Conservation (phyloP, 1,140 invertebrate genomes). For the Ganaspis sp. region DNA sequence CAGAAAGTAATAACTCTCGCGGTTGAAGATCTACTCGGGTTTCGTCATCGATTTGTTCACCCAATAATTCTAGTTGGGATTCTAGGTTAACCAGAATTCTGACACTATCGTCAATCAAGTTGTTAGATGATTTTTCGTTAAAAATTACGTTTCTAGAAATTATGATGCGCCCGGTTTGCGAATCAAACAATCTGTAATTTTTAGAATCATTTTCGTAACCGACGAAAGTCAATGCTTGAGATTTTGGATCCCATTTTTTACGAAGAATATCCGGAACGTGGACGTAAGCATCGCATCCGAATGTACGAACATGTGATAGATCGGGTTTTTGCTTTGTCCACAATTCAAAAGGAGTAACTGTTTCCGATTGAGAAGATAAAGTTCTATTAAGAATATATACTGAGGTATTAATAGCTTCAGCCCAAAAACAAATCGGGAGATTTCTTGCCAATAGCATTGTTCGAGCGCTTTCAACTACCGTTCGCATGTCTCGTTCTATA, state of each 20-base stretch:
- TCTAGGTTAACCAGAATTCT: no score
- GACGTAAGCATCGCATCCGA: slow-evolving; percentile 41
- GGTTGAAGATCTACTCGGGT: no score
- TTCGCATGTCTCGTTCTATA: slow-evolving; percentile 63
- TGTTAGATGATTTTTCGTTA: slow-evolving; percentile 33
- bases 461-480: slow-evolving; percentile 68
- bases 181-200: slow-evolving; percentile 49
- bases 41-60: background rate
- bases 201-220: slow-evolving; percentile 45
- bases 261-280: slow-evolving; percentile 30
- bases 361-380: slow-evolving; percentile 22
- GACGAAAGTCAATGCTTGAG: slow-evolving; percentile 44
- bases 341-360: slow-evolving; percentile 33
- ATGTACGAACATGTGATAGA: slow-evolving; percentile 41
- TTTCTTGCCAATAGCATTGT: slow-evolving; percentile 66
- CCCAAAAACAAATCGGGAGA: slow-evolving; percentile 68
- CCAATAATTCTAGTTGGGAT: background rate
- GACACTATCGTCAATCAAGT: no score
- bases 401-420: slow-evolving; percentile 71
- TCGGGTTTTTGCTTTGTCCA: slow-evolving; percentile 39
- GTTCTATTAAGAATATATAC: slow-evolving; percentile 45
- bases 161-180: slow-evolving; percentile 31
- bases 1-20: no score
- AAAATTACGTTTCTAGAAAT: slow-evolving; percentile 50
- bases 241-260: slow-evolving; percentile 47